Evolutionary conservation across 35 echinoderm and acorn worm species (phyloP).

Genomic region (Amphiura filiformis): DNA sequence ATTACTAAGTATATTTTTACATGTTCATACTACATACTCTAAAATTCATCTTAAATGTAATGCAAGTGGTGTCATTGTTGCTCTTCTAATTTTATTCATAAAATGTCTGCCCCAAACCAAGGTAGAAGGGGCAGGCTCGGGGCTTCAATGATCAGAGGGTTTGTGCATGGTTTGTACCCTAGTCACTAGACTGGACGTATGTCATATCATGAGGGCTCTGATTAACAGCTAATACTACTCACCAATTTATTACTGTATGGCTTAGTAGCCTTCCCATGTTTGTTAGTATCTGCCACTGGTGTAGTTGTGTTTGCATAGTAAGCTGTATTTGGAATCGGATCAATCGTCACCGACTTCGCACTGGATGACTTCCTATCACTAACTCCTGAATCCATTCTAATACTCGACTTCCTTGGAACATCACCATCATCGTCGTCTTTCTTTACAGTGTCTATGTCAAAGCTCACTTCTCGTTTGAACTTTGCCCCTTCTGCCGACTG

Average conservation of each 20-base stretch:
- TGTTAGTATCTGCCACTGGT: not conserved
- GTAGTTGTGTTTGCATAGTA: conserved; percentile 42
- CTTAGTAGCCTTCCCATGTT: not conserved
- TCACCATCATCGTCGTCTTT: not conserved
- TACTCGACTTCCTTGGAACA: conserved; percentile 48
- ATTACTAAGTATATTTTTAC: too few relatives aligned
- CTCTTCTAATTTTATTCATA: too few relatives aligned
- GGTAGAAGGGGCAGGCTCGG: too few relatives aligned
- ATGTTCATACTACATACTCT: too few relatives aligned
- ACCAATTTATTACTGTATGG: not conserved
- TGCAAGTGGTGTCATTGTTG: too few relatives aligned
- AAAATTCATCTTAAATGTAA: too few relatives aligned
- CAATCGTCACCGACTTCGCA: conserved; percentile 67
- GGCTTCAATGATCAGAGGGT: too few relatives aligned
- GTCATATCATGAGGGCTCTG: too few relatives aligned
- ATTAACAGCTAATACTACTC: too few relatives aligned
- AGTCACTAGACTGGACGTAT: too few relatives aligned
- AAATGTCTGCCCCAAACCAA: too few relatives aligned
- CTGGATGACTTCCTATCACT: conserved; percentile 42
- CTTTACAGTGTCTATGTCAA: conserved; percentile 66
- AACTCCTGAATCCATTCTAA: conserved; percentile 34
- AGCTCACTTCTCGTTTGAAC: conserved; percentile 82
- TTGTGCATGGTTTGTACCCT: too few relatives aligned
- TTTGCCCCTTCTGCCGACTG: conserved; percentile 22
- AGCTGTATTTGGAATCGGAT: conserved; percentile 56